Conservation (phyloP, 2,888 invertebrate species). For the Drosophila pegasa region DNA sequence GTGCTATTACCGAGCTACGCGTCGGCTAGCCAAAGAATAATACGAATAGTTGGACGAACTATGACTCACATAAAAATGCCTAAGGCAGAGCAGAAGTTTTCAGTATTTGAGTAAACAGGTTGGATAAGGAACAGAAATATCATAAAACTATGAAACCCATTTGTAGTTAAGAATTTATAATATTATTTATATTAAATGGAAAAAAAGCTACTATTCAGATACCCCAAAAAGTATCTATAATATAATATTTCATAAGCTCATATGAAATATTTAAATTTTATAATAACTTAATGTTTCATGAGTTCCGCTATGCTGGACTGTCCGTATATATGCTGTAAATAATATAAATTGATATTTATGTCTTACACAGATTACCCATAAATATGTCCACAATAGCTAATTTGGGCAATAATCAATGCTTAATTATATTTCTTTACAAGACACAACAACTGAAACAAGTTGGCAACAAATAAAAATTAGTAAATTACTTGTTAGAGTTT, state of each 20-base stretch:
- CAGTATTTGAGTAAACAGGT: background rate
- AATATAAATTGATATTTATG: background rate
- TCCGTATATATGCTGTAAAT: background rate
- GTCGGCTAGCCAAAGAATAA: constrained; percentile 3
- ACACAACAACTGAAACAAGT: background rate
- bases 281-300: background rate
- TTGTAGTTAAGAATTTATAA: background rate
- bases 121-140: background rate
- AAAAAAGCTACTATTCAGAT: no score
- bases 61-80: background rate
- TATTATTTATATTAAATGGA: no score
- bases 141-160: no score
- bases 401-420: background rate
- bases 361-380: background rate
- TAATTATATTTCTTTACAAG: background rate
- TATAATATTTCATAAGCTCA: background rate
- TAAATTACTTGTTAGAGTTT: background rate
- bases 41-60: background rate
- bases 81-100: background rate
- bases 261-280: no score
- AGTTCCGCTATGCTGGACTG: no score
- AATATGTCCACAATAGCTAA: background rate
- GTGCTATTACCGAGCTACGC: constrained; percentile 16
- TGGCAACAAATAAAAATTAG: background rate
- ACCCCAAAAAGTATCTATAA: no score